Base-by-base conservation (phyloP, 2,888 invertebrate species). In the Aelia acuminata region DNA sequence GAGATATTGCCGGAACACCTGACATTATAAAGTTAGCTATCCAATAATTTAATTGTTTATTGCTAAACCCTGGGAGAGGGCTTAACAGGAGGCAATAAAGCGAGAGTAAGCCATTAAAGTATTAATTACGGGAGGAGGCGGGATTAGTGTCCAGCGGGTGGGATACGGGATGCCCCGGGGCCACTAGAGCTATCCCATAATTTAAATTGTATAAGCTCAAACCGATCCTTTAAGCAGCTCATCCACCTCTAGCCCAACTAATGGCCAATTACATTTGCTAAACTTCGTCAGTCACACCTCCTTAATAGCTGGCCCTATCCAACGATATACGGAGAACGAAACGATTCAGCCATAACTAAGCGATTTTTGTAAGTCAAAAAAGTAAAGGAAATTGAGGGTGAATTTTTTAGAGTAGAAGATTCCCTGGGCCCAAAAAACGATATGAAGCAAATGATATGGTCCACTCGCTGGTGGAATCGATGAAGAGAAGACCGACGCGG, bases 251-350 rank as follows among this genome's bases (percentile, higher is more conserved):
- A 4, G 1, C 1, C 63, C n/a, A 80, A 80, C 43, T 43, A 43
- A 80, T 80, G n/a, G 80, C 80, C 80, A 43, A 80, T 80, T 80
- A 80, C 80, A 80, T 39, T 75, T 75, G 39, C 75, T 75, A 35
- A 43, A 43, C 75, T 43, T 80, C 43, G n/a, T 39, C 80, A 43
- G 43, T 80, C 43, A 80, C 80, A 80, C 43, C 80, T 39, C 75
- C 39, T 20, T 39, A 75, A 75, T 18, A 20, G 22, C 0, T 75
- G 3, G 13, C n/a, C n/a, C 15, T 2, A 31, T 63, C 31, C 5
- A 31, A 4, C 11, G 18, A 3, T 63, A n/a, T n/a, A n/a, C n/a
- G n/a, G n/a, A n/a, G n/a, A n/a, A n/a, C n/a, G n/a, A n/a, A n/a
- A n/a, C n/a, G n/a, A n/a, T n/a, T n/a, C n/a, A n/a, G n/a, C n/a